Base-by-base conservation (phyloP, 2,888 invertebrate species). In the Ochropleura leucogaster region DNA sequence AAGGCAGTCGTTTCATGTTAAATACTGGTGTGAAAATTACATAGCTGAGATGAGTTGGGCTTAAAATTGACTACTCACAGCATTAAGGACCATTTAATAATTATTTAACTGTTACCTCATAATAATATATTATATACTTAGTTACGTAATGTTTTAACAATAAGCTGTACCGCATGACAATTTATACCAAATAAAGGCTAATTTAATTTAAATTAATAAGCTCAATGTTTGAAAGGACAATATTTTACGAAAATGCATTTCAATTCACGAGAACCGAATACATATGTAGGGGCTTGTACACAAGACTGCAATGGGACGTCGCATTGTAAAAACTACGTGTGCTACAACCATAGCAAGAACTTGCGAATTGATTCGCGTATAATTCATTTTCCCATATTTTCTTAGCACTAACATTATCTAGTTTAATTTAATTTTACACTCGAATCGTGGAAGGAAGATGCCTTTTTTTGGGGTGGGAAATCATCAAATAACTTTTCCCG, bases 221-320 rank as follows among this genome's bases (percentile, higher is more conserved):
- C 47, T 62, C 42, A 63, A 65, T 47, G 51, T 53, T 20, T 60
- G 57, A 66, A 79, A 70, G 65, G 74, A 81, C 79, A 84, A 83
- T 85, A 83, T 85, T 80, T 80, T 65, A 82, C 81, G 77, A 75
- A 77, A 84, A 67, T 82, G 20, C 20, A 73, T 74, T 85, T 75
- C 67, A 84, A 76, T 72, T 80, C 46, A 20, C 16, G 44, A 42
- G 65, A 60, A 80, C 65, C 59, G 70, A 72, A 76, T 62, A 49
- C 68, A 68, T 51, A 14, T 64, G 30, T 30, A 30, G 30, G 30
- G 30, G 30, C 30, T 30, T 30, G 30, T 30, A 30, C 30, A 30
- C 30, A 30, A 30, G 3, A 30, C 30, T 30, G 30, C 30, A 3
- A 30, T 30, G 30, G 30, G 30, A 30, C 30, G 30, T 30, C 30